Evolutionary conservation across 2,797 vertebrate species (phyloP).

Genomic region (Brachymystax lenok): DNA sequence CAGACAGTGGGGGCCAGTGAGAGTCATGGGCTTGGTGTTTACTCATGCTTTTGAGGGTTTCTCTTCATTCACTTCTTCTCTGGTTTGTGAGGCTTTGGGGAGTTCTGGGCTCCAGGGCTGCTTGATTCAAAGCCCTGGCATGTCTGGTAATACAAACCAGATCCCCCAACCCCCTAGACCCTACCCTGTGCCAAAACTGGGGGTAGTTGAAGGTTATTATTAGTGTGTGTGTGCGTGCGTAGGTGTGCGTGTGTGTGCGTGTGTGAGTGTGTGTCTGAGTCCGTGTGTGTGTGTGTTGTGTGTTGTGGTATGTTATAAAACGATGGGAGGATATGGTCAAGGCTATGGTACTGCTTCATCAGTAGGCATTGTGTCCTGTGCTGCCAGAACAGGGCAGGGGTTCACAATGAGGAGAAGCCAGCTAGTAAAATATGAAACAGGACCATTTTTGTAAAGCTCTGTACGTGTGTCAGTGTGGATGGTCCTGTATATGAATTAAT

Average conservation of each 20-base stretch:
- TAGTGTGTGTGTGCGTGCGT: conserved; percentile 22
- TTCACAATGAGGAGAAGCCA: no score
- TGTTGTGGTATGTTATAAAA: no score
- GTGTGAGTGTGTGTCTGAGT: conserved; percentile 33
- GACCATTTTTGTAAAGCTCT: no score
- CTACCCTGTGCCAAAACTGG: conserved; percentile 51
- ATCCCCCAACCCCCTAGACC: conserved; percentile 76
- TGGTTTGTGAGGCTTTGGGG: conserved; percentile 45
- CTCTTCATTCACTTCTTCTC: conserved; percentile 37
- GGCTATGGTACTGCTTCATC: no score
- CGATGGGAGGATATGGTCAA: no score
- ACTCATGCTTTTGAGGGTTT: conserved; percentile 34
- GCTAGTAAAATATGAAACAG: no score
- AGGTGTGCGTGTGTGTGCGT: conserved; percentile 26
- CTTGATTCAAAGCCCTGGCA: conserved; percentile 71
- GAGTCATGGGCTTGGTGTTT: conserved; percentile 28
- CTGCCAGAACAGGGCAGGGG: no score
- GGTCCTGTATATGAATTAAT: no score
- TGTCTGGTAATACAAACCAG: conserved; percentile 75
- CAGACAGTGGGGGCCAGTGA: conserved; percentile 7
- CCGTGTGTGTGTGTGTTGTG: conserved; percentile 53
- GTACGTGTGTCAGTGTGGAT: no score
- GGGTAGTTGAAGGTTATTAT: no score
- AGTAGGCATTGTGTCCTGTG: no score
- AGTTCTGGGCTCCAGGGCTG: conserved; percentile 37